Evolutionary conservation across 2,797 vertebrate species (phyloP), one percentile per base, ranked within the genome.

Genomic region (Sebastolobus altivelis): DNA sequence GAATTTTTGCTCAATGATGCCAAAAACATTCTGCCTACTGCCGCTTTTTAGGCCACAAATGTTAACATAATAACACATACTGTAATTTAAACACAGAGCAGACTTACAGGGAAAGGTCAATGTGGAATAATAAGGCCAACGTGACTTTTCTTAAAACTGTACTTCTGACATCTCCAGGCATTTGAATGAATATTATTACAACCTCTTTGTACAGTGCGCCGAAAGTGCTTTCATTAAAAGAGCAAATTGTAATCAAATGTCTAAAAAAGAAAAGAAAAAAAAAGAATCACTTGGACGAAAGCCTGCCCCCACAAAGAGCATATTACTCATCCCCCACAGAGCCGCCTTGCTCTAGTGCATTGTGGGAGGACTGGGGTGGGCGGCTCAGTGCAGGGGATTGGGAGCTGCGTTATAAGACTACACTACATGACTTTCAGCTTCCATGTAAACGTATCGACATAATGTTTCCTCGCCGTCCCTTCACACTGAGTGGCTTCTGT

Each of bases 361-460:
- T 87, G 90, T 94, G 91, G 93, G 92, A 90, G 90, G 90, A 87
- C 82, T 8, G 37, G 61, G 87, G 90, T 93, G 89, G 92, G 93
- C 22, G 84, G 93, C 73, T 61, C 49, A 54, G 87, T 89, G 83
- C 86, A 76, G 82, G 78, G 77, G 80, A 87, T 86, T 62, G 66
- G 76, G 77, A 83, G 81, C 75, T 67, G 84, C 27, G 58, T 76
- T 87, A 35, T 52, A 63, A 85, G 80, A 83, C 77, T 71, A 27
- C 49, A 58, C 25, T 33, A 75, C 80, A 88, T 75, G 81, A 84
- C 76, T 91, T 54, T 86, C 62, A 72, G 74, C 68, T 73, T 10
- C 38, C 81, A 78, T 86, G 80, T 18, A 69, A 82, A 74, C 46
- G 8, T 75, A 81, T 73, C 65, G 70, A 52, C 81, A 65, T 74